phyloP scores from a whole-genome alignment of 2,797 vertebrate species.

The Danio choprae region DNA sequence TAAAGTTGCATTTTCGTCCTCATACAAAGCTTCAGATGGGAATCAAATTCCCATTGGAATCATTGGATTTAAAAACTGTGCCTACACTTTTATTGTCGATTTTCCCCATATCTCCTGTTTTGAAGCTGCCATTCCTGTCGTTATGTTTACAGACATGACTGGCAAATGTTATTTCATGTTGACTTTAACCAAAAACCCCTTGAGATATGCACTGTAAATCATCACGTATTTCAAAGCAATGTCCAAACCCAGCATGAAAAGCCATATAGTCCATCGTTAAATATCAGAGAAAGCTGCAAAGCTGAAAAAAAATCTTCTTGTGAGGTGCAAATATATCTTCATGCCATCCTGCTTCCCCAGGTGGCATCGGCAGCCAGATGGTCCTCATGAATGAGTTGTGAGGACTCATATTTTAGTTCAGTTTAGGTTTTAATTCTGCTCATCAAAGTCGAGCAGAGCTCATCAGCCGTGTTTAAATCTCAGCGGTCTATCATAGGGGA shows the following conservation, averaged over 20 bases:
- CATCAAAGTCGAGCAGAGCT: conserved; percentile 25
- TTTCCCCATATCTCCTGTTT: too few relatives aligned
- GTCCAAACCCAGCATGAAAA: conserved; percentile 6
- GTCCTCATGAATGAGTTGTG: conserved; percentile 37
- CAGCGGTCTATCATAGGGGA: not conserved
- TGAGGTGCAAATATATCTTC: conserved; percentile 9
- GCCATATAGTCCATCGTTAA: conserved; percentile 34
- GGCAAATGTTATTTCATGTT: not conserved
- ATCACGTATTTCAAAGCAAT: not conserved
- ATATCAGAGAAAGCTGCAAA: conserved; percentile 2
- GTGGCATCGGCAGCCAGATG: conserved; percentile 45
- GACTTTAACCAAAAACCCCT: conserved; percentile 15
- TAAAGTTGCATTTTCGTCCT: too few relatives aligned
- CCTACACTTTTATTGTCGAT: too few relatives aligned
- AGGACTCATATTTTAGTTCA: conserved; percentile 37
- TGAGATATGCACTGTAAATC: not conserved
- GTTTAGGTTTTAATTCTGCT: conserved; percentile 28
- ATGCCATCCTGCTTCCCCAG: conserved; percentile 12
- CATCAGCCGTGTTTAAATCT: conserved; percentile 36
- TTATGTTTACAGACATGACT: not conserved
- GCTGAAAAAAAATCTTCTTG: not conserved
- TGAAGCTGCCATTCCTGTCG: too few relatives aligned
- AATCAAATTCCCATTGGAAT: too few relatives aligned
- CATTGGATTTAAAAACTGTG: too few relatives aligned
- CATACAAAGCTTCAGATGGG: too few relatives aligned